Evolutionary conservation across 2,113 vertebrate genomes (phyloP).

Genomic region (Hyla sarda): DNA sequence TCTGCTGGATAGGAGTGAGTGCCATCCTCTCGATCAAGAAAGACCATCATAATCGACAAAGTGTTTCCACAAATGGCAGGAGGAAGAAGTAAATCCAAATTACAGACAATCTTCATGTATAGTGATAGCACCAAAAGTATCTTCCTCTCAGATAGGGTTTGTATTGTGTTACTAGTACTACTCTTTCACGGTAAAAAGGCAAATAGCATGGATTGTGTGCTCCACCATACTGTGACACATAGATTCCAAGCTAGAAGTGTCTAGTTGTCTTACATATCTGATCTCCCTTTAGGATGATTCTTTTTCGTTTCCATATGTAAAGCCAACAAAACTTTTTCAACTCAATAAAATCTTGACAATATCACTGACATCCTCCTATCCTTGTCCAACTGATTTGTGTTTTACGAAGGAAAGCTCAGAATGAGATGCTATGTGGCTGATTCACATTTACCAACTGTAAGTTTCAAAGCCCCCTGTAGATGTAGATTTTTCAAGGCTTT

Average conservation of each 20-base stretch:
- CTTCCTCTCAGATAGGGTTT: background rate
- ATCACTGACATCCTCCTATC: conserved; percentile 61
- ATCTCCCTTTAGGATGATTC: background rate
- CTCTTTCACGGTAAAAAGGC: conserved; percentile 23
- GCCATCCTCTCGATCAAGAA: background rate
- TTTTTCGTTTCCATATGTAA: background rate
- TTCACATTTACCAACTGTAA: conserved; percentile 85
- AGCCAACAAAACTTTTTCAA: conserved; percentile 36
- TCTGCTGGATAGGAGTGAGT: background rate
- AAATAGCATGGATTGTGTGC: conserved; percentile 17
- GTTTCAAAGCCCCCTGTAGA: conserved; percentile 90
- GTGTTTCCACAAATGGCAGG: background rate
- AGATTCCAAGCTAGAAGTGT: background rate
- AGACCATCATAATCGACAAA: background rate
- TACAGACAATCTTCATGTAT: conserved; percentile 28
- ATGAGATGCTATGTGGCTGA: conserved; percentile 74
- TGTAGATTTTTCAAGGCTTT: conserved; percentile 89
- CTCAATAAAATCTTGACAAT: conserved; percentile 39
- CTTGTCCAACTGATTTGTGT: conserved; percentile 71
- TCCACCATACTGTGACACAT: background rate
- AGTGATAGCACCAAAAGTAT: conserved; percentile 17
- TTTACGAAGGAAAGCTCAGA: conserved; percentile 64
- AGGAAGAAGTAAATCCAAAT: background rate
- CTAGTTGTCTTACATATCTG: background rate
- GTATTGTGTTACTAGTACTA: conserved; percentile 37